Evolutionary conservation across 1,140 invertebrate genomes (phyloP).

Genomic region (Andrena cerasifolii): DNA sequence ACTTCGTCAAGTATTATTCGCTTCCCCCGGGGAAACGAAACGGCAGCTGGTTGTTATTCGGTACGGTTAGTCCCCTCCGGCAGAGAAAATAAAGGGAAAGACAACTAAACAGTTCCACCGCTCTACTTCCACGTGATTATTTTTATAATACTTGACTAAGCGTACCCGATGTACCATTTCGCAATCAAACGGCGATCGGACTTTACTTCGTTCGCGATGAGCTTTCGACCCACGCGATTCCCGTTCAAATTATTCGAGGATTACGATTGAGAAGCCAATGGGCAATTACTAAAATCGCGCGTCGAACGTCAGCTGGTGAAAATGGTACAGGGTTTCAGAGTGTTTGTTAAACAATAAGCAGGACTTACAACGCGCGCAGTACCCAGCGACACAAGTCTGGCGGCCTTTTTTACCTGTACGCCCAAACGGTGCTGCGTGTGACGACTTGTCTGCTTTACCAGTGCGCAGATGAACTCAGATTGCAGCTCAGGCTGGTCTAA

Average conservation of each 20-base stretch:
- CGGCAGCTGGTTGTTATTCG: slow-evolving; percentile 45
- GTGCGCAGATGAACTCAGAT: slow-evolving; percentile 94
- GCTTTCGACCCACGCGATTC: too few relatives aligned
- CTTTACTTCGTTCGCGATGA: not conserved
- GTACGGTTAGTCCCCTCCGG: slow-evolving; percentile 54
- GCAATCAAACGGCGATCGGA: slow-evolving; percentile 11
- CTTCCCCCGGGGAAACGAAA: slow-evolving; percentile 29
- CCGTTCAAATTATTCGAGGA: not conserved
- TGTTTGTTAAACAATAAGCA: slow-evolving; percentile 82
- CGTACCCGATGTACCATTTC: slow-evolving; percentile 78
- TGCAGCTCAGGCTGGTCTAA: slow-evolving; percentile 94
- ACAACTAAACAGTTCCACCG: slow-evolving; percentile 36
- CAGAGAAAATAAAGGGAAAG: slow-evolving; percentile 8
- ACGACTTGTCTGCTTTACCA: slow-evolving; percentile 96
- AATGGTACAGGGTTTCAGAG: slow-evolving; percentile 77
- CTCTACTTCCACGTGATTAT: slow-evolving; percentile 41
- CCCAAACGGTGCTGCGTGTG: slow-evolving; percentile 92
- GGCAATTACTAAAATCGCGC: not conserved
- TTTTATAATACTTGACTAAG: slow-evolving; percentile 80
- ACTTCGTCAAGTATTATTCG: slow-evolving; percentile 80
- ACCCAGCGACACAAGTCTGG: slow-evolving; percentile 82
- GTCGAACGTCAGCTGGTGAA: slow-evolving; percentile 47
- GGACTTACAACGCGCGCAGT: slow-evolving; percentile 85
- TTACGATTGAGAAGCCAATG: not conserved
- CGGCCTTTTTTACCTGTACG: slow-evolving; percentile 93